Percentiles rank a stretch among this genome's conserved stretches.
Conservation (phyloP, 2,888 invertebrate species). For the Tridacna crocea region DNA sequence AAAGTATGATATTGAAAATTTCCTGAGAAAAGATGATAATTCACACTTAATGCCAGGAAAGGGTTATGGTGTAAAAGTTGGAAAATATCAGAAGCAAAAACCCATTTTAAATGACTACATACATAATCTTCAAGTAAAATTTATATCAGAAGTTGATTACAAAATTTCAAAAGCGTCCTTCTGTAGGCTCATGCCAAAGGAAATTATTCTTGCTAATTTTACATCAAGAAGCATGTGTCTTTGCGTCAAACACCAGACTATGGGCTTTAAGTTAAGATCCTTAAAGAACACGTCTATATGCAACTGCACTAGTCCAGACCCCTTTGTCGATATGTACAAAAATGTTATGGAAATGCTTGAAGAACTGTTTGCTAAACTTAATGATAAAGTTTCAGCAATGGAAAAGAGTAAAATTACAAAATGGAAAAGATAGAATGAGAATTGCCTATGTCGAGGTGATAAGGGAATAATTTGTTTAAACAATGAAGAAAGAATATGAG, state of each 20-base stretch:
- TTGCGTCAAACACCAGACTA: background rate
- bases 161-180: background rate
- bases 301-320: background rate
- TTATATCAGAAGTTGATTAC: background rate
- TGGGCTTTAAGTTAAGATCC: background rate
- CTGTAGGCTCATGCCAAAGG: background rate
- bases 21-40: background rate
- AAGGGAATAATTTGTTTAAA: background rate
- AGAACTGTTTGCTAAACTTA: background rate
- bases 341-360: background rate
- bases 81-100: background rate
- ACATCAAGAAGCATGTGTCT: constrained; percentile 1
- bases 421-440: background rate
- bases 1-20: background rate
- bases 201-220: background rate
- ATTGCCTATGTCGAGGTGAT: background rate
- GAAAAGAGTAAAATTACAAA: constrained; percentile 2
- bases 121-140: background rate
- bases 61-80: background rate
- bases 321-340: background rate
- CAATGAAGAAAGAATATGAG: background rate
- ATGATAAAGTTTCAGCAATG: constrained; percentile 3
- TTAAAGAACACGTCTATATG: background rate
- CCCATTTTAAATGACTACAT: background rate
- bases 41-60: background rate